Conservation (phyloP, 1,140 invertebrate genomes). For the Orchestia grillus region DNA sequence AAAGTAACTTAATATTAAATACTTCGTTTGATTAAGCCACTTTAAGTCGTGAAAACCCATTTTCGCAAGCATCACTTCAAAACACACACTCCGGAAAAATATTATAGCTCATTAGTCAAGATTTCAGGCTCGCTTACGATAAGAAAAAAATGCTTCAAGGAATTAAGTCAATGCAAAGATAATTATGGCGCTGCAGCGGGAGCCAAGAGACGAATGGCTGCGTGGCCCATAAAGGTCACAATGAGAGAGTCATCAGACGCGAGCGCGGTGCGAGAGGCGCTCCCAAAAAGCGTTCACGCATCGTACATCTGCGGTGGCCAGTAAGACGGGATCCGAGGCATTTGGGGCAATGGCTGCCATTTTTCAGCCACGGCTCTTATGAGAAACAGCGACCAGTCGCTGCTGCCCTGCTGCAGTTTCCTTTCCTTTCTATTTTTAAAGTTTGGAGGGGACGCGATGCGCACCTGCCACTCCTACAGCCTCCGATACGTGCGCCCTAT, state of each 20-base stretch:
- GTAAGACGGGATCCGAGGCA: constrained; percentile 11
- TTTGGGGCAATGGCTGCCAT: constrained; percentile 49
- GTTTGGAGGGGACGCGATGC: background rate
- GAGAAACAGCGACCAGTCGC: constrained; percentile 32
- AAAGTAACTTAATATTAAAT: no score
- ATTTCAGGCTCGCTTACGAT: background rate
- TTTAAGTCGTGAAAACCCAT: background rate
- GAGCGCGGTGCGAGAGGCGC: background rate
- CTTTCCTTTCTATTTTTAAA: background rate
- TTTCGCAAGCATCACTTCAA: background rate
- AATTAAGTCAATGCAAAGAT: background rate
- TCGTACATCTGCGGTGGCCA: background rate
- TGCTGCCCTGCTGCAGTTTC: background rate
- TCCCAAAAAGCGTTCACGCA: background rate
- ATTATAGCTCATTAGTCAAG: background rate
- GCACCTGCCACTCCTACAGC: background rate
- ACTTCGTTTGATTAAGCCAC: background rate
- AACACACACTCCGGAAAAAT: background rate
- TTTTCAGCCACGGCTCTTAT: background rate
- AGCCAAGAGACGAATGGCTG: background rate
- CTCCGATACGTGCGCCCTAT: background rate
- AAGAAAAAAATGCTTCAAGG: background rate
- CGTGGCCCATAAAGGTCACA: background rate
- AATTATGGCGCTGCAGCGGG: background rate
- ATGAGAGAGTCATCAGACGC: background rate